phyloP scores from a whole-genome alignment of 2,113 vertebrate genomes.

The Mohoua ochrocephala region DNA sequence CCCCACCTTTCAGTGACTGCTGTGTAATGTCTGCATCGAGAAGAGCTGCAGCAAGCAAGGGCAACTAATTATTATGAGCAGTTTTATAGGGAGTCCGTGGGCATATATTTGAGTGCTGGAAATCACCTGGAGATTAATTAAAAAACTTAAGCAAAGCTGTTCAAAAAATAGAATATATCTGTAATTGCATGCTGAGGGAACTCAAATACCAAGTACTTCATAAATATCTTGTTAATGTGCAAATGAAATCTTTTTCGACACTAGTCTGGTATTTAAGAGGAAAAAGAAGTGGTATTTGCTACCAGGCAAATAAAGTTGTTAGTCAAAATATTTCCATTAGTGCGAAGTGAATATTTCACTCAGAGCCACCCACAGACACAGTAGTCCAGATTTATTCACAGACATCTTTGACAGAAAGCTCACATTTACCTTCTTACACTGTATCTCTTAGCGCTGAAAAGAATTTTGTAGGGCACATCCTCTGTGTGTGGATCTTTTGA shows the following conservation, averaged over 20 bases:
- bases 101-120: not conserved
- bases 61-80: not conserved
- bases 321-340: conserved; percentile 18
- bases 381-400: not conserved
- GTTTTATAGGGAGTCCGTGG: not conserved
- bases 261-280: not conserved
- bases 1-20: not conserved
- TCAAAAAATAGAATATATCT: not conserved
- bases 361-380: not conserved
- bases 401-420: not conserved
- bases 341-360: not conserved
- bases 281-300: not conserved
- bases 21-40: not conserved
- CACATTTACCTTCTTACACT: not conserved
- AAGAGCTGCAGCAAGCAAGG: not conserved
- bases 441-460: not conserved
- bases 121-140: not conserved
- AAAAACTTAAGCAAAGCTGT: not conserved
- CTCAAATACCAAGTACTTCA: not conserved
- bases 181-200: not conserved
- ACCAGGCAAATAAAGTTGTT: not conserved
- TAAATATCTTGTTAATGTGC: not conserved
- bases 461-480: not conserved
- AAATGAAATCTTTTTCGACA: not conserved
- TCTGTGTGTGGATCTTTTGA: not conserved